Evolutionary conservation across 2,113 vertebrate genomes (phyloP), one percentile per base, ranked within the genome.

Genomic region (Passer domesticus): DNA sequence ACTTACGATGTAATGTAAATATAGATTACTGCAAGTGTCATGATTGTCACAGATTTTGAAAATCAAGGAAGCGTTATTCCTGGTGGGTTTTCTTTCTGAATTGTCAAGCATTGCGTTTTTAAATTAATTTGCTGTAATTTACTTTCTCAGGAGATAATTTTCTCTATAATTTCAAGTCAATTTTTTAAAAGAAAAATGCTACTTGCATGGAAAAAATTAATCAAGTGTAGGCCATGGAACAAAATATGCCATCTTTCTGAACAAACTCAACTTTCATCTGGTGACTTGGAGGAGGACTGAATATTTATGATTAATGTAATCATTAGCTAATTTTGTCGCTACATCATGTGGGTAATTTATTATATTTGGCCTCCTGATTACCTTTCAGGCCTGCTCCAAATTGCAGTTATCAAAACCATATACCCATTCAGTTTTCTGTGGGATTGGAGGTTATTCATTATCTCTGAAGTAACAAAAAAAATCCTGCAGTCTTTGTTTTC

Each of bases 401-500:
- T 37, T 78, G 21, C 33, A 46, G 0, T 72, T 75, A n/a, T 25
- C 56, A 85, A 77, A 81, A 78, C 13, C 9, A 6, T 53, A 11
- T 5, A 43, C 13, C 16, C 66, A 9, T 63, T 10, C 9, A 43
- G 19, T 70, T 63, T 46, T 27, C 27, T 72, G 8, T 63, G 19
- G 35, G 14, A 50, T 63, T 1, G 0, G 50, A 66, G 7, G 11
- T 53, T 75, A 77, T 83, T 58, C 6, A 15, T 89, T 49, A 60
- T 22, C 3, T 47, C 50, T 63, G 63, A 60, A 59, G 23, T 52
- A 44, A 44, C 6, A 30, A 25, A 58, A 37, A 18, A 46, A 37
- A 14, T 3, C 9, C 2, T 0, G 0, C 18, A 33, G 7, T 62
- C 4, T 35, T 35, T 60, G 46, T 63, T 22, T 80, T 69, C 10